A percentile compares a stretch with the other conserved stretches of the same genome.
Conservation (phyloP, 1,140 invertebrate genomes). For the Apis mellifera region DNA sequence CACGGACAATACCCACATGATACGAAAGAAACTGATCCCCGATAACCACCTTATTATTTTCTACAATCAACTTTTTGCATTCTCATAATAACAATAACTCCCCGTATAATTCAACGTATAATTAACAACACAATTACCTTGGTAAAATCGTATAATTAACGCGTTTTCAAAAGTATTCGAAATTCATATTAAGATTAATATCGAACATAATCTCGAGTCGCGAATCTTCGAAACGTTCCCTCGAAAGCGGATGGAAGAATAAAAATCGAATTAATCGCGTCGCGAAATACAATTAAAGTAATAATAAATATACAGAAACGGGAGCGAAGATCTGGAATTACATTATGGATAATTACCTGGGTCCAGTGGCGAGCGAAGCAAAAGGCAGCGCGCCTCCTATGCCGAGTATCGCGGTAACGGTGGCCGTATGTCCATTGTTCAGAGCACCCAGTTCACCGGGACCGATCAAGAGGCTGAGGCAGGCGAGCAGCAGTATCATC, state of each 20-base stretch:
- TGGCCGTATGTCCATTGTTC: slow-evolving; percentile 60
- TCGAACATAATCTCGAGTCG: no score
- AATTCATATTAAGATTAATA: no score
- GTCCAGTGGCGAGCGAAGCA: slow-evolving; percentile 71
- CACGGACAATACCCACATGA: no score
- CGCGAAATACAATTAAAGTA: no score
- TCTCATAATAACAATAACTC: neutral
- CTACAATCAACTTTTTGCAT: neutral
- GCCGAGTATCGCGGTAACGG: slow-evolving; percentile 65
- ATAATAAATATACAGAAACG: neutral
- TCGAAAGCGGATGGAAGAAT: no score
- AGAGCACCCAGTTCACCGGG: slow-evolving; percentile 61
- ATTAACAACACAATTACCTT: no score
- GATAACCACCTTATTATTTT: neutral
- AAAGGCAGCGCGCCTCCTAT: slow-evolving; percentile 64
- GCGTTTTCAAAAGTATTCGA: no score
- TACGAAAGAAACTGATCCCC: neutral
- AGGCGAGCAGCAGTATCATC: slow-evolving; percentile 74
- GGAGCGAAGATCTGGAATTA: neutral
- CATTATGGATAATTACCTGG: slow-evolving; percentile 72
- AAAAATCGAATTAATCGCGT: no score
- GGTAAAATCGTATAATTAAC: no score
- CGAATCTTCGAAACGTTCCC: no score
- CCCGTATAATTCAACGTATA: no score
- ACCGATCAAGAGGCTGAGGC: slow-evolving; percentile 67